Evolutionary conservation across 2,113 vertebrate genomes (phyloP), one percentile per base, ranked within the genome.

Genomic region (Perca fluviatilis): DNA sequence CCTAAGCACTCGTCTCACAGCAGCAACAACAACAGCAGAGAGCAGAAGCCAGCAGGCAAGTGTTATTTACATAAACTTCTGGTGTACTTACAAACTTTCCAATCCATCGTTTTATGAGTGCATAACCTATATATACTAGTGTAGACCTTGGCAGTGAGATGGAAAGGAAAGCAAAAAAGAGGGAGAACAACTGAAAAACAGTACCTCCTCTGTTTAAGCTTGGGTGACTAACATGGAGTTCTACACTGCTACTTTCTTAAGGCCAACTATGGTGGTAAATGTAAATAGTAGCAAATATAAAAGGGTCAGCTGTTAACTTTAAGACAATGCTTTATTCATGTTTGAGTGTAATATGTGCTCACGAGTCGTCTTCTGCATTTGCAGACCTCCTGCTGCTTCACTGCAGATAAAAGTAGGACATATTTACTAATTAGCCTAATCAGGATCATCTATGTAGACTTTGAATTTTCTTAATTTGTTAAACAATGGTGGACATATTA

Each of bases 131-230:
- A n/a, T n/a, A n/a, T n/a, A n/a, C n/a, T n/a, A n/a, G n/a, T n/a
- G n/a, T n/a, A n/a, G n/a, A n/a, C n/a, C n/a, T n/a, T n/a, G 53
- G 54, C 2, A 30, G 75, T 63, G 51, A 66, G 65, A 73, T 70
- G 58, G 73, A 77, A 54, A 73, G 49, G 23, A 73, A 43, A 43
- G 40, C 40, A 82, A 80, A 63, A 50, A 16, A 23, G 13, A 49
- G 14, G 33, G 36, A 47, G 33, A 25, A 8, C 11, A 25, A 80
- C 14, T 80, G 36, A 53, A 30, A 73, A 65, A 90, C 83, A 89
- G 79, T n/a, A 54, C 15, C 27, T 63, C 65, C 30, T 85, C 81
- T 90, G 82, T 90, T 57, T 25, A 46, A 68, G 47, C 58, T 53
- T 21, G 33, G 27, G 47, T 60, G 47, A 74, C 49, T 50, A 66